phyloP scores from a whole-genome alignment of 2,888 invertebrate genomes.

The Andrena chrysosceles region DNA sequence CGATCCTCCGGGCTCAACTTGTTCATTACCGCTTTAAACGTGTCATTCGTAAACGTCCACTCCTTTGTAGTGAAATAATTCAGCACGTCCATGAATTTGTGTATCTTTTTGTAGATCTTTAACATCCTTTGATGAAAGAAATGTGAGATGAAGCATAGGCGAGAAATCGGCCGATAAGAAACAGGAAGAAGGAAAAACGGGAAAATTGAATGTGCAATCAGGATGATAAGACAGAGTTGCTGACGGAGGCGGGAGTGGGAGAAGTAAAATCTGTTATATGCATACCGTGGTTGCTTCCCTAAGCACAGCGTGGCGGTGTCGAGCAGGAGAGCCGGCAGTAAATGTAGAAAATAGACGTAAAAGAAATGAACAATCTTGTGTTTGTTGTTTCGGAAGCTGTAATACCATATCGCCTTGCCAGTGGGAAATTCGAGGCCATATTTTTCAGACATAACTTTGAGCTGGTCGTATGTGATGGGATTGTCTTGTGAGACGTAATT shows the following conservation, averaged over 20 bases:
- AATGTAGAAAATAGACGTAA: conserved; percentile 87
- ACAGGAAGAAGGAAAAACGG: neutral
- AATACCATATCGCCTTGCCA: conserved; percentile 89
- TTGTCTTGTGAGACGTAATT: conserved; percentile 94
- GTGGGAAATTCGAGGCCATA: conserved; percentile 88
- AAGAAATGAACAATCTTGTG: conserved; percentile 87
- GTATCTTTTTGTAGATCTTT: conserved; percentile 91
- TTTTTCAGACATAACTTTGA: conserved; percentile 87
- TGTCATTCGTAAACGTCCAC: conserved; percentile 90
- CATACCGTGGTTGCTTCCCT: conserved; percentile 88
- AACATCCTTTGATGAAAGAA: conserved; percentile 87
- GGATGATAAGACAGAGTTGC: neutral
- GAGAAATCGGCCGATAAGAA: neutral
- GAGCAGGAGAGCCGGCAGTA: conserved; percentile 88
- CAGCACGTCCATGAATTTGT: conserved; percentile 90
- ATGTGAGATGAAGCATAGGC: neutral
- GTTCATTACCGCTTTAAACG: conserved; percentile 87
- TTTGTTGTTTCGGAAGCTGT: conserved; percentile 88
- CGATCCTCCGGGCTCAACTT: conserved; percentile 87
- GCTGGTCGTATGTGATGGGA: conserved; percentile 92
- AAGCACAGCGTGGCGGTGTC: conserved; percentile 86
- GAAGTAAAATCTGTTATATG: neutral
- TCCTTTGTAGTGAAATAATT: conserved; percentile 92
- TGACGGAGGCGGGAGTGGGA: neutral
- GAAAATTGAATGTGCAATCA: neutral